These are phyloP conservation scores for Formicarius rufipectus DNA, from an alignment of 2,113 vertebrate genomes.

Conservation along the genomic window DNA sequence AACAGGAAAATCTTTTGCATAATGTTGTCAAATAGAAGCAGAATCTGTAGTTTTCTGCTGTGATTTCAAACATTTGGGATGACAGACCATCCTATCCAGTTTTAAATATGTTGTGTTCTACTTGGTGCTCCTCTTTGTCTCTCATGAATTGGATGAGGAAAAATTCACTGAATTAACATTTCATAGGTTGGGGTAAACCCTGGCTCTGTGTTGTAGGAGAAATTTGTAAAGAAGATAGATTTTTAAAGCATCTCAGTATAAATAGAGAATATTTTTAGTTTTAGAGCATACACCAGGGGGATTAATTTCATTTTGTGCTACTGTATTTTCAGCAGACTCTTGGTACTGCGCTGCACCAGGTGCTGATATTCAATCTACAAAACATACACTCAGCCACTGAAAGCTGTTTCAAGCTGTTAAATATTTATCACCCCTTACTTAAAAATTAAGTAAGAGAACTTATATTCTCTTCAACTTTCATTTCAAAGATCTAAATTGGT, in stretches of 20 bases:
- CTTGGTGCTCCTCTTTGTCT: neutral
- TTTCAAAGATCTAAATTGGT: neutral
- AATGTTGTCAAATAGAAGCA: neutral
- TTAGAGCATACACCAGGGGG: neutral
- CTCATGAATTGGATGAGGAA: neutral
- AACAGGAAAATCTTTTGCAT: neutral
- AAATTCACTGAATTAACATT: neutral
- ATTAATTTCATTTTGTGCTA: neutral
- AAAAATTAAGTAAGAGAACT: neutral
- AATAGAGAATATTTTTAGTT: neutral
- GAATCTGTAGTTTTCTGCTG: neutral
- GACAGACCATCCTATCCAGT: neutral
- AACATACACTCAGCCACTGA: neutral
- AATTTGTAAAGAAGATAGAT: neutral
- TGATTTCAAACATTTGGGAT: neutral
- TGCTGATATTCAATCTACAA: neutral
- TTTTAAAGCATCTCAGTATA: neutral
- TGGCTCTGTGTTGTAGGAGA: neutral
- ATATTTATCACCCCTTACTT: neutral
- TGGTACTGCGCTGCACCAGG: neutral
- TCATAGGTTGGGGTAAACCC: neutral
- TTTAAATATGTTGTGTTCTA: neutral
- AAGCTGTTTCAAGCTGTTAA: neutral
- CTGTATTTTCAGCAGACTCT: neutral
- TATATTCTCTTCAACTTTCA: neutral